Evolutionary conservation across 2,888 invertebrate species (phyloP).

Genomic region (Camptogramma bilineatum): DNA sequence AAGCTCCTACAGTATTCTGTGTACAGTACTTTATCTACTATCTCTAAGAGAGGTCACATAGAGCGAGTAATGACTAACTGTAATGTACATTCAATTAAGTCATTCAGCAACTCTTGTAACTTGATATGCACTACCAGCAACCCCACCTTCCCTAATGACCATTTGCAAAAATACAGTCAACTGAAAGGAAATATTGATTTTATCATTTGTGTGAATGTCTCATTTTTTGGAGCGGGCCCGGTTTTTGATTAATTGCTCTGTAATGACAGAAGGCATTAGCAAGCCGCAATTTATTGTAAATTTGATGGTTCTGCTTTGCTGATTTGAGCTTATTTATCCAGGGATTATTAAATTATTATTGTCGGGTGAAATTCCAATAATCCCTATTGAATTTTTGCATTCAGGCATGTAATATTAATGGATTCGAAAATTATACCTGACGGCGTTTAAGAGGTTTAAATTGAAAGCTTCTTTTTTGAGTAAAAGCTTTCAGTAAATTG

Average conservation of each 20-base stretch:
- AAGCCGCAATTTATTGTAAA: slow-evolving; percentile 71
- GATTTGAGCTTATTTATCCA: slow-evolving; percentile 55
- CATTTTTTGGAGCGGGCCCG: slow-evolving; percentile 59
- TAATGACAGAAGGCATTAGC: slow-evolving; percentile 80
- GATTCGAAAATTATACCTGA: slow-evolving; percentile 18
- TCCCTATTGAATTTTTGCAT: slow-evolving; percentile 21
- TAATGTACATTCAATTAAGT: too few species aligned
- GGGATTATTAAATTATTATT: slow-evolving; percentile 30
- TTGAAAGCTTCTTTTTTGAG: slow-evolving; percentile 1
- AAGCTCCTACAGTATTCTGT: too few species aligned
- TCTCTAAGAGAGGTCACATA: too few species aligned
- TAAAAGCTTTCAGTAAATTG: slow-evolving; percentile 4
- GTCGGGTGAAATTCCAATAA: slow-evolving; percentile 12
- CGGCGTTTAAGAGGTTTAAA: slow-evolving; percentile 7
- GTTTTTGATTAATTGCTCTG: slow-evolving; percentile 79
- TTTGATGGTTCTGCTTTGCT: slow-evolving; percentile 55
- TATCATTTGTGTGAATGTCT: slow-evolving; percentile 48
- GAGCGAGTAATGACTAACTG: too few species aligned
- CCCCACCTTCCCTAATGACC: slow-evolving; percentile 14
- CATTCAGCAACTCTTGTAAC: not conserved
- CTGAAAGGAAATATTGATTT: slow-evolving; percentile 39
- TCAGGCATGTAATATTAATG: slow-evolving; percentile 15
- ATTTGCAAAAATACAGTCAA: slow-evolving; percentile 15
- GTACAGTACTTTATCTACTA: too few species aligned
- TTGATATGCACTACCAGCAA: not conserved